Evolutionary conservation across 2,888 invertebrate genomes (phyloP), one percentile per base, ranked within the genome.

Genomic region (Hofmannophila pseudospretella): DNA sequence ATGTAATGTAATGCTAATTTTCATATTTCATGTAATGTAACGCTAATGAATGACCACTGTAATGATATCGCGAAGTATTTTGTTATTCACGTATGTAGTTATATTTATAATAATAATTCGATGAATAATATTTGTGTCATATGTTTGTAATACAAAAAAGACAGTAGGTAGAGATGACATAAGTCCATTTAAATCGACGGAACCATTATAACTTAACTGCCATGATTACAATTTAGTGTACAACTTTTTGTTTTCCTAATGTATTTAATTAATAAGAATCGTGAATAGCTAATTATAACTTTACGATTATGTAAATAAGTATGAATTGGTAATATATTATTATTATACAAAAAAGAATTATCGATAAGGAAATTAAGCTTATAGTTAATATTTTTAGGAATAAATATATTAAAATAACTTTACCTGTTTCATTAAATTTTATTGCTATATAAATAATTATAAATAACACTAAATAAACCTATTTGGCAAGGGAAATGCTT

Each of bases 211-310:
- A 60, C 49, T 42, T 54, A 66, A 69, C 63, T 64, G 69, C 67
- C 65, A 67, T 68, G 58, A 60, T 58, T 61, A 63, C 52, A 62
- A 65, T 53, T 60, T 56, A 60, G 51, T 66, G 61, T 70, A 69
- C 59, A 60, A 62, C 47, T 40, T 57, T 47, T 16, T n/a, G n/a
- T 54, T 67, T 46, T 55, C 46, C 41, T 53, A 42, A 42, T 53
- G 54, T 54, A 45, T 45, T 45, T 53, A 27, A 7, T 2, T 11
- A 5, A 27, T 27, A n/a, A 27, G 23, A 11, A 13, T 30, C 25
- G 38, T 47, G 41, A 38, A 31, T 45, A 58, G 41, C 51, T 51
- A 54, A 50, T 44, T n/a, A n/a, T 49, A 45, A 47, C 50, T 51
- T 55, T 53, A 55, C 49, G 45, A 47, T 51, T 32, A 48, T 67